A percentile compares a stretch with the other conserved stretches of the same genome.
Evolutionary conservation across 1,140 invertebrate genomes (phyloP).

Genomic region (Drosophila triauraria): DNA sequence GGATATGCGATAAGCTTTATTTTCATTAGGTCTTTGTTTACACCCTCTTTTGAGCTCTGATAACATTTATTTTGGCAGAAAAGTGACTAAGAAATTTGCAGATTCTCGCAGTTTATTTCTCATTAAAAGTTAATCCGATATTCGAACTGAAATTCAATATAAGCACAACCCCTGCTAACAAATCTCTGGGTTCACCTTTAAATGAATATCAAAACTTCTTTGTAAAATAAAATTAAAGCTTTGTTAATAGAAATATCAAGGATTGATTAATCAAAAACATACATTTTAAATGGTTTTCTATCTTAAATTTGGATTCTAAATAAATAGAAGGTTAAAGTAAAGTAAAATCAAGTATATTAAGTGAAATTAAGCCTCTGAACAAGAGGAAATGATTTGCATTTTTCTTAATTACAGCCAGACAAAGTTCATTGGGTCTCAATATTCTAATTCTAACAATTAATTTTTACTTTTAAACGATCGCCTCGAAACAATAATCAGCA

Average conservation of each 20-base stretch:
- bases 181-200: background rate
- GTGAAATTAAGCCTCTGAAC: no score
- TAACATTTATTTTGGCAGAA: background rate
- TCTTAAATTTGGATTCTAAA: no score
- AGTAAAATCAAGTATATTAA: no score
- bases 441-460: constrained; percentile 2
- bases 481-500: background rate
- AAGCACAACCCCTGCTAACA: no score
- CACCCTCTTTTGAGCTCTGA: constrained; percentile 7
- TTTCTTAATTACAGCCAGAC: no score
- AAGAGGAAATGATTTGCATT: no score
- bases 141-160: background rate
- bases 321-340: no score
- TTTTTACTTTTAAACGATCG: constrained; percentile 1
- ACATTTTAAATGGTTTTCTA: background rate
- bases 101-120: background rate
- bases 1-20: background rate
- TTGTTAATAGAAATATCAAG: background rate
- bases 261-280: background rate
- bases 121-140: background rate
- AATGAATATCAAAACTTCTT: background rate
- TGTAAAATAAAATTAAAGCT: background rate
- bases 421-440: background rate
- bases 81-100: background rate
- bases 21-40: background rate